phyloP scores from a whole-genome alignment of 2,113 vertebrate species.

The Suncus etruscus region DNA sequence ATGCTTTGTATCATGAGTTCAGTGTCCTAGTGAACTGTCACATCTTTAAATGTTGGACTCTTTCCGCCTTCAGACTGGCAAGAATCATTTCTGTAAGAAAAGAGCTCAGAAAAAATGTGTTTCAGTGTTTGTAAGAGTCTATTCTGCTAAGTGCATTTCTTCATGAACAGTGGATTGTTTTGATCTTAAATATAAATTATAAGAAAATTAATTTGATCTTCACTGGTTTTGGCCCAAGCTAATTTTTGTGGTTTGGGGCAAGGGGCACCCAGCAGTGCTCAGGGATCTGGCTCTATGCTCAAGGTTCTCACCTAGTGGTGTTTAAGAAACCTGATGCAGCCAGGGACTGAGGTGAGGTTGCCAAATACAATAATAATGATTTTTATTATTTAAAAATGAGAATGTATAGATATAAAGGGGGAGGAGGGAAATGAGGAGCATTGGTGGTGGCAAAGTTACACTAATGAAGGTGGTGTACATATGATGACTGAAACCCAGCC shows the following conservation, averaged over 20 bases:
- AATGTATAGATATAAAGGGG: background rate
- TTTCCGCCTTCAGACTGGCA: slow-evolving; percentile 19
- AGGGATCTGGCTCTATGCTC: no score
- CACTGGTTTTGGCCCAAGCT: slow-evolving; percentile 47
- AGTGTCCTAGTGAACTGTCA: background rate
- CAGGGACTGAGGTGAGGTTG: no score
- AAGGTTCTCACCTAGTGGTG: background rate
- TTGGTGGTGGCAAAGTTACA: no score
- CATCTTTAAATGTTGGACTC: background rate
- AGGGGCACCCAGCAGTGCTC: no score
- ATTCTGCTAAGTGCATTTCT: slow-evolving; percentile 57
- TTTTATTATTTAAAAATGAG: slow-evolving; percentile 20
- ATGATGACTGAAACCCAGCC: no score
- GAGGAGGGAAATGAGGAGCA: no score
- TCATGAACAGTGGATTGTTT: slow-evolving; percentile 57
- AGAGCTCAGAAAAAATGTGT: slow-evolving; percentile 63
- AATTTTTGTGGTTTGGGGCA: slow-evolving; percentile 2
- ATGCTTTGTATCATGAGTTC: background rate
- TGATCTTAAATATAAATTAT: slow-evolving; percentile 64
- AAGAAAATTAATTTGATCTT: slow-evolving; percentile 65
- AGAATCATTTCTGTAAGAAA: slow-evolving; percentile 55
- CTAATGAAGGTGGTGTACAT: no score
- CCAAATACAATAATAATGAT: no score
- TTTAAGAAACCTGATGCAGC: background rate
- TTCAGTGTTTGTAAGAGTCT: slow-evolving; percentile 37